Evolutionary conservation across 1,140 invertebrate genomes (phyloP).

Genomic region (Saccostrea cuccullata): DNA sequence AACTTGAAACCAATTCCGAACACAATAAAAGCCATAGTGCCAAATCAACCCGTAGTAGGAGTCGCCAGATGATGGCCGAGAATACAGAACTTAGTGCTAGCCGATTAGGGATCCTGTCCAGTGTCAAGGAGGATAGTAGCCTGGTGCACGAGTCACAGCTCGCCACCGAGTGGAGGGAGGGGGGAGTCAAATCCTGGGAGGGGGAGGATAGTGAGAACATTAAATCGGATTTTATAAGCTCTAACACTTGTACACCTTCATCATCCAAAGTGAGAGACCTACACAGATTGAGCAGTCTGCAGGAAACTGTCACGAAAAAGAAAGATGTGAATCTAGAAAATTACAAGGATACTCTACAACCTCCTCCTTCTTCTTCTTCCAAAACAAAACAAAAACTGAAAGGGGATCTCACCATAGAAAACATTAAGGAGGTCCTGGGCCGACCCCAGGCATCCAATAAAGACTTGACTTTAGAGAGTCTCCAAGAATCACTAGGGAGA

Average conservation of each 20-base stretch:
- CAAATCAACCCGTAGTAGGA: slow-evolving; percentile 45
- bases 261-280: slow-evolving; percentile 53
- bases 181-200: slow-evolving; percentile 1
- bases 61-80: slow-evolving; percentile 36
- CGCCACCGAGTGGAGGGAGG: background rate
- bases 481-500: slow-evolving; percentile 68
- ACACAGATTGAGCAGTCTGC: slow-evolving; percentile 53
- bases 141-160: background rate
- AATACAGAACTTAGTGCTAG: slow-evolving; percentile 45
- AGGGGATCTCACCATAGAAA: slow-evolving; percentile 60
- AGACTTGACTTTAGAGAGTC: slow-evolving; percentile 68
- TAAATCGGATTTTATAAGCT: slow-evolving; percentile 39
- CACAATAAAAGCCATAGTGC: slow-evolving; percentile 49
- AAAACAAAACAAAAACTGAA: slow-evolving; percentile 59
- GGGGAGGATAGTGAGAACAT: slow-evolving; percentile 14
- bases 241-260: slow-evolving; percentile 19
- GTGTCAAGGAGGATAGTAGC: slow-evolving; percentile 56
- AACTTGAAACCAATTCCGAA: slow-evolving; percentile 27
- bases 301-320: slow-evolving; percentile 50
- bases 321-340: slow-evolving; percentile 64
- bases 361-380: slow-evolving; percentile 56
- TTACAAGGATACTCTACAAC: slow-evolving; percentile 61
- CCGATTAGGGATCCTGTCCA: slow-evolving; percentile 45
- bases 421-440: slow-evolving; percentile 61
- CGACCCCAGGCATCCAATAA: slow-evolving; percentile 68